Evolutionary conservation across 2,888 invertebrate species (phyloP), one percentile per base, ranked within the genome.

Genomic region (Coecobrya sp.): DNA sequence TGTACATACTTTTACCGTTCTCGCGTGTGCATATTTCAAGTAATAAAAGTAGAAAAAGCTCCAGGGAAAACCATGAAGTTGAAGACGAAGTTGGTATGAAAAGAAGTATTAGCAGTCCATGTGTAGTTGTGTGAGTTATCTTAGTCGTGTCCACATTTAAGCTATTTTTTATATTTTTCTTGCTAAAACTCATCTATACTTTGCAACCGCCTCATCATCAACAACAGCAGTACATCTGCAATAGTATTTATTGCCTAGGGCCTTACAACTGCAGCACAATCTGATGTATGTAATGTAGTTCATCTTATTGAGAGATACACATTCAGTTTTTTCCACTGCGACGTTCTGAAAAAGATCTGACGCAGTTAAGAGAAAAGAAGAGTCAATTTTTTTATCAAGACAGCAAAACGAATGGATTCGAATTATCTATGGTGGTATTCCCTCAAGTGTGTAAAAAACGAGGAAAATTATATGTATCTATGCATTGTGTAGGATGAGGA

Each of bases 381-480:
- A 87, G 59, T 87, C 70, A 59, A 52, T 45, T 89, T 90, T 90
- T 90, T 89, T 85, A 85, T 73, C 62, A 19, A 45, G 62, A 76
- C 49, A 19, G n/a, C 79, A 68, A 16, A 65, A 55, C 52, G 79
- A 79, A 79, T 25, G 49, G 42, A 86, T 86, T 86, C 79, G 86
- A 90, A 86, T 89, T 90, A 85, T 86, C 76, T 81, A 0, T 76
- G 8, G 52, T 55, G 25, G 73, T 73, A 86, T 81, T 84, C 90
- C 86, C 90, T 90, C 86, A 85, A 90, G 90, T 85, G 90, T n/a
- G 76, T 52, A 65, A 90, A 76, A 85, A 49, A 76, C 27, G 7
- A 52, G 68, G 25, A 70, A 70, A 36, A 36, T 68, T 25, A 42
- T 65, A 65, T 62, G 42, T 55, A 30, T 42, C 22, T 84, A 84